Conservation (phyloP, 2,888 invertebrate species). For the Hydropsyche betteni region DNA sequence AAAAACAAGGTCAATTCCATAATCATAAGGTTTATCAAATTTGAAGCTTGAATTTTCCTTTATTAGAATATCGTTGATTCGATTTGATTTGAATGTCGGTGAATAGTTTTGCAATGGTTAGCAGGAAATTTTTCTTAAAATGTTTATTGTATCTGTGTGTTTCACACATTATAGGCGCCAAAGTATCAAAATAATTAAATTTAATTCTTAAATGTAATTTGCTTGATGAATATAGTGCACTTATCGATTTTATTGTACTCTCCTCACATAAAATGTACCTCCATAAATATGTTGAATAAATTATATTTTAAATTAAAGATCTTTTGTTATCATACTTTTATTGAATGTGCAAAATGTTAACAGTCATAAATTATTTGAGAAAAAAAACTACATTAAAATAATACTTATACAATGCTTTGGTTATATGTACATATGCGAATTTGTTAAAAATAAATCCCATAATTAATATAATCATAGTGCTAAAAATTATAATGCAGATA, state of each 20-base stretch:
- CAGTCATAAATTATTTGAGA: constrained; percentile 21
- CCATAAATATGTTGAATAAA: constrained; percentile 50
- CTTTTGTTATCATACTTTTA: constrained; percentile 40
- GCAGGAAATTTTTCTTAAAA: too few species aligned
- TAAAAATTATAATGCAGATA: not conserved
- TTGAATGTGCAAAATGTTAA: constrained; percentile 33
- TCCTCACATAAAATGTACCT: constrained; percentile 52
- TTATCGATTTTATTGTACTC: constrained; percentile 50
- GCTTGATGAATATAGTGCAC: constrained; percentile 53
- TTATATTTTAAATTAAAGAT: constrained; percentile 46
- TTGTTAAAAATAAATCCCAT: too few species aligned
- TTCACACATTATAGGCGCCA: too few species aligned
- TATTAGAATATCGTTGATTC: too few species aligned
- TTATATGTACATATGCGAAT: constrained; percentile 16
- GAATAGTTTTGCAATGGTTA: too few species aligned
- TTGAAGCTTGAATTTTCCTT: too few species aligned
- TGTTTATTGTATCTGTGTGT: too few species aligned
- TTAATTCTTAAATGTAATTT: too few species aligned
- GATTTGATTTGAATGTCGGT: too few species aligned
- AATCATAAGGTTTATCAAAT: not conserved
- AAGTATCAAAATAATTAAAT: too few species aligned
- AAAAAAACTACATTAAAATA: constrained; percentile 29
- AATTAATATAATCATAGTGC: not conserved
- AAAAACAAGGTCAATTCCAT: constrained; percentile 15
- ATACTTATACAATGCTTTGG: constrained; percentile 25